Conservation (phyloP, 1,140 invertebrate species). For the Cyphomyrmex costatus region DNA sequence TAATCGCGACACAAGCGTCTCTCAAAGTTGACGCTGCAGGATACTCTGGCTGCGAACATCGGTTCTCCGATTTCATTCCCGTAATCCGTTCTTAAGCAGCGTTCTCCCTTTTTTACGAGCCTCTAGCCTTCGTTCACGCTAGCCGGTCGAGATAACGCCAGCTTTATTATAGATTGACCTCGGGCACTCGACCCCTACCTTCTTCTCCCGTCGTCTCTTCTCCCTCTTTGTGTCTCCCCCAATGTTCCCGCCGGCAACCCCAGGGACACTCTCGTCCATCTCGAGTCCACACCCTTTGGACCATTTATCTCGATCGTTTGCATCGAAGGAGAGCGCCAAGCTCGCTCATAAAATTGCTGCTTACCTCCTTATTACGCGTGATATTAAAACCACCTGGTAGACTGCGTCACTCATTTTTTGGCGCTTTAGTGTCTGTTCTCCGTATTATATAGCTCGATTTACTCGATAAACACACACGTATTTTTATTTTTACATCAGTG, state of each 20-base stretch:
- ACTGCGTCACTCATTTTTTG: background rate
- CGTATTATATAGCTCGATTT: background rate
- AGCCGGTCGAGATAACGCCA: slow-evolving; percentile 82
- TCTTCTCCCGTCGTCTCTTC: slow-evolving; percentile 66
- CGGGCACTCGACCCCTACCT: slow-evolving; percentile 81
- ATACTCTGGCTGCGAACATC: slow-evolving; percentile 69
- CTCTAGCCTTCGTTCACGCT: slow-evolving; percentile 82
- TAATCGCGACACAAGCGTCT: slow-evolving; percentile 29
- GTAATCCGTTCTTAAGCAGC: slow-evolving; percentile 86
- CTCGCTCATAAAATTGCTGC: slow-evolving; percentile 41
- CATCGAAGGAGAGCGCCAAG: slow-evolving; percentile 74
- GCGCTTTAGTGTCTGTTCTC: background rate
- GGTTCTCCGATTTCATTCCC: slow-evolving; percentile 84
- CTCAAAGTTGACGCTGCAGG: slow-evolving; percentile 42
- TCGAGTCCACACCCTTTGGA: slow-evolving; percentile 72
- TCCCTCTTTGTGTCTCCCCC: slow-evolving; percentile 63
- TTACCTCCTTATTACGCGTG: slow-evolving; percentile 53
- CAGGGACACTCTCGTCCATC: slow-evolving; percentile 62
- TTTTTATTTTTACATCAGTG: background rate
- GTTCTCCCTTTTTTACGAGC: slow-evolving; percentile 83
- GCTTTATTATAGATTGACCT: slow-evolving; percentile 87
- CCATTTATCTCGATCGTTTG: slow-evolving; percentile 85
- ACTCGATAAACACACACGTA: background rate
- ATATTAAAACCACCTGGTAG: slow-evolving; percentile 55
- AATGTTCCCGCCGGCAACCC: slow-evolving; percentile 70